Evolutionary conservation across 2,113 vertebrate genomes (phyloP).

Genomic region (Scolopax mira): DNA sequence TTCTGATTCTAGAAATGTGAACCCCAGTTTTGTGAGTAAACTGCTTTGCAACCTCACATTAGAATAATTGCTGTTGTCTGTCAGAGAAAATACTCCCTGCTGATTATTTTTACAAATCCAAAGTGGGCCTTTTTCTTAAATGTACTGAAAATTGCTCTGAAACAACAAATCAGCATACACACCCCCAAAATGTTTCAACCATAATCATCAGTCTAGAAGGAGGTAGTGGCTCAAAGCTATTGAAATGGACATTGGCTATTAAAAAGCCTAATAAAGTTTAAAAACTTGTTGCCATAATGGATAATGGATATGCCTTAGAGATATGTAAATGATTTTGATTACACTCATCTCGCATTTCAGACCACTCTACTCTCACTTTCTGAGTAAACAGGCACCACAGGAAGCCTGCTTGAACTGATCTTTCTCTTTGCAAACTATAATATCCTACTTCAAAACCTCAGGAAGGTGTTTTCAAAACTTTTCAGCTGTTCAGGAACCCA

Average conservation of each 20-base stretch:
- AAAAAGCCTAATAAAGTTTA: background rate
- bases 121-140: background rate
- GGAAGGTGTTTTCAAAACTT: slow-evolving; percentile 31
- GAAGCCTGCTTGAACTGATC: background rate
- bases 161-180: background rate
- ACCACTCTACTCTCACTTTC: background rate
- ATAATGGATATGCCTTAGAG: background rate
- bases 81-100: background rate
- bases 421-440: background rate
- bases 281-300: background rate
- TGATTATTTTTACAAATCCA: background rate
- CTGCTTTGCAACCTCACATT: background rate
- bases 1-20: background rate
- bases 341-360: background rate
- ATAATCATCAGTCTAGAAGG: background rate
- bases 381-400: background rate
- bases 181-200: background rate
- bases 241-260: background rate
- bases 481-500: slow-evolving; percentile 5
- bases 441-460: slow-evolving; percentile 6
- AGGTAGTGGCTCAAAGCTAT: background rate
- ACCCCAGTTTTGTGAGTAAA: background rate
- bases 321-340: background rate
- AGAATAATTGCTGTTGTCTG: background rate
- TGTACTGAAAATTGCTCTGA: background rate